Conservation (phyloP, 2,888 invertebrate species). For the Drosophila nigritarsus region DNA sequence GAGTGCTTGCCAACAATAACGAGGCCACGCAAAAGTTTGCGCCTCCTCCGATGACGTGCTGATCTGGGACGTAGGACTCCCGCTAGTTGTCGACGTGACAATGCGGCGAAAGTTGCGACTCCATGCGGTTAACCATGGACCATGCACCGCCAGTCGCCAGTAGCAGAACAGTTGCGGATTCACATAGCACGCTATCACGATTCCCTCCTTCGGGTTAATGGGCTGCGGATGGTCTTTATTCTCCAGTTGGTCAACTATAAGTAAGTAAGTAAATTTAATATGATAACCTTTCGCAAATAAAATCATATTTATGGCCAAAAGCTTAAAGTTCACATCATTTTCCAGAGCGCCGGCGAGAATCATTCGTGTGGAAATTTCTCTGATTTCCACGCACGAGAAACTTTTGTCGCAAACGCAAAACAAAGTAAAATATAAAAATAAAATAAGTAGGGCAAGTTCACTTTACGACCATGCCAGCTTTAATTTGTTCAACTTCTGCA, state of each 20-base stretch:
- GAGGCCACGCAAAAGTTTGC: constrained; percentile 48
- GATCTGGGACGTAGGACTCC: not conserved
- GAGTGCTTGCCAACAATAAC: constrained; percentile 1
- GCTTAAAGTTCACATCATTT: constrained; percentile 48
- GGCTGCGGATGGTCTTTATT: not conserved
- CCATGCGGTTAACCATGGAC: constrained; percentile 30
- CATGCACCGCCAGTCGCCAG: constrained; percentile 9
- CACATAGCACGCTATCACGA: constrained; percentile 47
- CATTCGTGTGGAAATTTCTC: constrained; percentile 52
- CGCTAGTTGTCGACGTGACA: constrained; percentile 11
- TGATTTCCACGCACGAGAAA: constrained; percentile 62
- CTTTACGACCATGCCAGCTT: constrained; percentile 2
- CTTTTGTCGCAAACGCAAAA: constrained; percentile 31
- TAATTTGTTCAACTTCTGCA: constrained; percentile 13
- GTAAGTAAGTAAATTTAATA: not conserved
- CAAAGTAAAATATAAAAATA: constrained; percentile 1
- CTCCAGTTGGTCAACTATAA: constrained; percentile 7
- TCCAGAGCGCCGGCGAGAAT: constrained; percentile 18
- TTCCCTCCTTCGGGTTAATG: not conserved
- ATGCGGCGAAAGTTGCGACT: constrained; percentile 6
- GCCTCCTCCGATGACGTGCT: constrained; percentile 40
- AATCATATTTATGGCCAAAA: constrained; percentile 14
- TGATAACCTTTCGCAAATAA: constrained; percentile 6
- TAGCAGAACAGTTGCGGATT: constrained; percentile 56
- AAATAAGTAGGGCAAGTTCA: constrained; percentile 7